Base-by-base conservation (phyloP, 2,113 vertebrate species). In the Tenrec ecaudatus region DNA sequence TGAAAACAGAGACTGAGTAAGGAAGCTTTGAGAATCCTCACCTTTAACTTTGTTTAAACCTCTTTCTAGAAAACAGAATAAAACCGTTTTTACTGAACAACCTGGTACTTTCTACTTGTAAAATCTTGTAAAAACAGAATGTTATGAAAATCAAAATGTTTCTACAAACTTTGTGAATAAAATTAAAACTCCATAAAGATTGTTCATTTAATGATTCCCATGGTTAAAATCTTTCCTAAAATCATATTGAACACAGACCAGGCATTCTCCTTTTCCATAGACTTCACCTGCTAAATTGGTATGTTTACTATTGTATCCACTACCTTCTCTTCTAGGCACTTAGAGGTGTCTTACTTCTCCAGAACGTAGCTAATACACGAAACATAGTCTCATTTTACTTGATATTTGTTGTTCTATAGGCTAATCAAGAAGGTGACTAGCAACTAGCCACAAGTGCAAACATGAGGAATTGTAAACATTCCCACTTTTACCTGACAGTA, bases 141-240 rank as follows among this genome's bases (percentile, higher is more conserved):
- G 9, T 23, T 53, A 71, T 4, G 78, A 16, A 88, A 78, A 43
- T 66, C 1, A 73, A 87, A 81, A 88, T 33, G 3, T 31, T 73
- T 73, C 22, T 25, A 69, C 14, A 76, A 25, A 83, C 11, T 47
- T 91, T 79, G 12, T 64, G 17, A 88, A 82, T 60, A 84, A 89
- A 94, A 75, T 73, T 88, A 81, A 82, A 86, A 36, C 16, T 77
- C 16, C 76, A 3, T 66, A 62, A 78, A 83, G 77, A 90, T n/a
- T n/a, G 83, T 90, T 90, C 66, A 84, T 29, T 22, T 62, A 29
- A 29, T 76, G n/a, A 11, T 58, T 95, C 64, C 71, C 27, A 43
- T 88, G 57, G 58, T n/a, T 87, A 36, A 71, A 79, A 47, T 58
- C n/a, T 77, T 81, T 66, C 15, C 47, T 58, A 62, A 82, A 89